phyloP scores from a whole-genome alignment of 2,797 vertebrate genomes.

The Sebastes miniatus region DNA sequence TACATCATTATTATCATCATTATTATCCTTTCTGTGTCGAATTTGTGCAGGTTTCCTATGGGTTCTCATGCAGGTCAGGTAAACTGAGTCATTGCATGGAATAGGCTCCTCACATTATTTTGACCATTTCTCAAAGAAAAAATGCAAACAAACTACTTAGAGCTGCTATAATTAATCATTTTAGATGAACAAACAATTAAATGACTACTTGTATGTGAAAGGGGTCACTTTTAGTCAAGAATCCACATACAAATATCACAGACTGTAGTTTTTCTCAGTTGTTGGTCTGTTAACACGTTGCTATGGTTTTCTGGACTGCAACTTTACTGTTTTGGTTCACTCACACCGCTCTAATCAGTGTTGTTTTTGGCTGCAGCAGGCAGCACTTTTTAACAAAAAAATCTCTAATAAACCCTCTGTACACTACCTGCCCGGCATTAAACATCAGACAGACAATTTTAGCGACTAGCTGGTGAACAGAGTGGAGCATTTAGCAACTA shows the following conservation, averaged over 20 bases:
- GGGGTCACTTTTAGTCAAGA: background rate
- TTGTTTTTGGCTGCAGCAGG: background rate
- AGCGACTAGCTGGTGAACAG: background rate
- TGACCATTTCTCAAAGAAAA: background rate
- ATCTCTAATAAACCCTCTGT: background rate
- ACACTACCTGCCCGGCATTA: background rate
- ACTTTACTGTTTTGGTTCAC: background rate
- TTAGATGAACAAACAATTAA: background rate
- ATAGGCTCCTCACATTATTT: too few relatives aligned
- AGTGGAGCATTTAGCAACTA: background rate
- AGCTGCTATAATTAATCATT: background rate
- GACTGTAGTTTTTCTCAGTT: background rate
- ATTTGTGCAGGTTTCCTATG: background rate
- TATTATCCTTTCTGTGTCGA: too few relatives aligned
- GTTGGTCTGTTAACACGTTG: background rate
- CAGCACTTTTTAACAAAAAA: background rate
- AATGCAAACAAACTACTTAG: background rate
- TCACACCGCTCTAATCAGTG: background rate
- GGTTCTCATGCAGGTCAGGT: background rate
- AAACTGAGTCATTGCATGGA: background rate
- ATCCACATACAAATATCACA: background rate
- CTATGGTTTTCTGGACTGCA: slow-evolving; percentile 11
- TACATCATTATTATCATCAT: too few relatives aligned
- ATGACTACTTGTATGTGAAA: background rate
- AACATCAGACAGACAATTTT: background rate